Base-by-base conservation (phyloP, 2,797 vertebrate species). In the Typhlichthys eigenmanni region DNA sequence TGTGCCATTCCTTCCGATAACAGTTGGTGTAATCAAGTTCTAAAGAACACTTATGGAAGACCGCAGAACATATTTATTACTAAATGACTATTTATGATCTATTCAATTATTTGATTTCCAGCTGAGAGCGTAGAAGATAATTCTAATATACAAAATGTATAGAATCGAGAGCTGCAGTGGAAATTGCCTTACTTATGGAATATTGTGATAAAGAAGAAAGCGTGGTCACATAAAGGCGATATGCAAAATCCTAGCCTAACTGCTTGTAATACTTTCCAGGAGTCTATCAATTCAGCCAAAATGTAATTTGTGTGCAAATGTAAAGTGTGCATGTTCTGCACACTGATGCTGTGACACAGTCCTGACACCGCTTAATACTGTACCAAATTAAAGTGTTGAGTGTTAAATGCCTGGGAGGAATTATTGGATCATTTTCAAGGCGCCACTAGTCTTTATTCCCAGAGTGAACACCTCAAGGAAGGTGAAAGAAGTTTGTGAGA, bases 231-330 rank as follows among this genome's bases (percentile, higher is more conserved):
- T 3, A 55, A 38, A 38, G 6, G 34, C 6, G 6, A 38, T 8
- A 38, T 38, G 34, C 34, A 38, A 5, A 2, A 38, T 8, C 34
- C 34, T 38, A 38, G 34, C 34, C 34, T 38, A 38, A 38, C 34
- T 38, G 34, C 34, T 3, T 38, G 34, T 38, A 38, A 38, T 38
- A 47, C 55, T 6, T 70, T 66, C 63, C 68, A 60, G 53, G 68
- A 12, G 14, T 73, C 59, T 54, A 2, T 13, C 68, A 66, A 38
- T 38, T 38, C 34, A 38, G 24, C 38, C 74, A 83, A 80, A 70
- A 12, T 64, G 43, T 50, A 51, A 80, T 86, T 79, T 81, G 80
- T 83, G 81, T 85, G 84, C 75, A 84, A 83, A 86, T 81, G 53
- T 47, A 64, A 47, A 45, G 13, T 13, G 34, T 38, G 34, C 34